Base-by-base conservation (phyloP, 2,888 invertebrate genomes). In the Leucophenga maculata region DNA sequence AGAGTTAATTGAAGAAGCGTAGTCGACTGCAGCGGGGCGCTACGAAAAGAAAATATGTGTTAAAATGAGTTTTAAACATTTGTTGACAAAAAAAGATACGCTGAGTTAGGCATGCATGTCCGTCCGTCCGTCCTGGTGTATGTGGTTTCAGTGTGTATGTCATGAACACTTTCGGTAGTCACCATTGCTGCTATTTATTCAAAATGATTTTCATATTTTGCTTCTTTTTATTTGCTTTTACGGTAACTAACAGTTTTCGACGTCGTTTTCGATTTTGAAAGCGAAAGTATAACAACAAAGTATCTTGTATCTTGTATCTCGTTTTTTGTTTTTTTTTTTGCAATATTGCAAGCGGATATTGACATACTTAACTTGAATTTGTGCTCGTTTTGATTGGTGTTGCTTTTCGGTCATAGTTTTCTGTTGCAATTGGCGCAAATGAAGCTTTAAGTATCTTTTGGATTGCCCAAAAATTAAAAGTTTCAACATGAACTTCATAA, bases 281-380 rank as follows among this genome's bases (percentile, higher is more conserved):
- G 54, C 54, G 54, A 54, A 54, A 54, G 54, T 54, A 22, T 54
- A 54, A 54, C 54, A 54, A 18, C 54, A 54, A 18, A 18, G 22
- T 54, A 54, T 20, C 39, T 39, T 39, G 39, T 39, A 39, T 39
- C 39, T 39, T 39, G 39, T 39, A 6, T 39, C 11, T 39, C 8
- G 26, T 26, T 57, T 67, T 55, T 64, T 44, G 13, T 59, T 72
- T 67, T 26, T 22, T 64, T 68, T 72, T 68, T 52, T 26, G 26
- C 13, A 16, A 26, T 50, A 54, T 22, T 52, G 18, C 57, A 72
- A 46, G 68, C 65, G 67, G 71, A 73, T 71, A 69, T 72, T 71
- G 72, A 69, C 46, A 68, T 59, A 54, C 66, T 74, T 59, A 50
- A 59, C 22, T n/a, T 62, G 20, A 60, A 39, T 60, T 18, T 18